Percentiles rank a stretch among this genome's conserved stretches.
Conservation (phyloP, 1,140 invertebrate genomes). For the Drosophila bocki region DNA sequence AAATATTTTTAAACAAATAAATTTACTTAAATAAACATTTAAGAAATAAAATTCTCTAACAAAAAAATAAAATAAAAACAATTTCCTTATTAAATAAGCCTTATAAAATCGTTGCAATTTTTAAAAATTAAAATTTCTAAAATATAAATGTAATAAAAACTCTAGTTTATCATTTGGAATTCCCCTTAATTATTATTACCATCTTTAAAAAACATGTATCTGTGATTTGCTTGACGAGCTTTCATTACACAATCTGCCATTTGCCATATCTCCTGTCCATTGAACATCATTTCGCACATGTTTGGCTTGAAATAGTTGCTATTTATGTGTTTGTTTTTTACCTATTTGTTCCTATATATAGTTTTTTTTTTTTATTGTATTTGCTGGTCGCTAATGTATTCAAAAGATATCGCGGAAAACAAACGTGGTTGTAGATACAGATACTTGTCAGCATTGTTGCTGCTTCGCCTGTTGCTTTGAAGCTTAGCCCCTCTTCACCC, state of each 20-base stretch:
- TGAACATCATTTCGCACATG: constrained; percentile 52
- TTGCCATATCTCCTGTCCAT: constrained; percentile 15
- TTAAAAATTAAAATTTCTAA: not conserved
- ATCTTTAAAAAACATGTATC: not conserved
- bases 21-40: not conserved
- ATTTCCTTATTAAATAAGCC: not conserved
- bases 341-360: constrained; percentile 2
- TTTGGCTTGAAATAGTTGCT: constrained; percentile 26
- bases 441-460: constrained; percentile 61
- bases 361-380: not conserved
- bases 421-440: constrained; percentile 49
- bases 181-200: not conserved
- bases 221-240: constrained; percentile 58
- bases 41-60: too few species aligned
- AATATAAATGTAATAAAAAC: not conserved
- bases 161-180: not conserved
- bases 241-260: constrained; percentile 60
- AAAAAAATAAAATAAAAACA: too few species aligned
- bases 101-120: not conserved
- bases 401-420: constrained; percentile 68
- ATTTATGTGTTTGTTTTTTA: constrained; percentile 1
- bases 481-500: not conserved
- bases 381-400: constrained; percentile 64
- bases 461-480: constrained; percentile 65
- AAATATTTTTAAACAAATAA: too few species aligned